Conservation (phyloP, 1,140 invertebrate genomes). For the Heliconius hewitsoni region DNA sequence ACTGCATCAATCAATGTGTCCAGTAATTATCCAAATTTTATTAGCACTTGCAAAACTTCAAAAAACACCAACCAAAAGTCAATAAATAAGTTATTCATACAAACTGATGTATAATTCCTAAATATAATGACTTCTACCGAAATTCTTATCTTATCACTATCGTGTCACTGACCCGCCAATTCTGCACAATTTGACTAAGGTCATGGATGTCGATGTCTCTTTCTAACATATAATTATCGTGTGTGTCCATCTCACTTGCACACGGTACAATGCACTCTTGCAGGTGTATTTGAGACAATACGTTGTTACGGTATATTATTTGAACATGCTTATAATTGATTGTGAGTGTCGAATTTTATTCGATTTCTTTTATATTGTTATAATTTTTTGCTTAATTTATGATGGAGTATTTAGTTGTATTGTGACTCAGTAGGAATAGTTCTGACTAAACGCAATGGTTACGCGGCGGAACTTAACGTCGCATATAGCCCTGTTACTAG, state of each 20-base stretch:
- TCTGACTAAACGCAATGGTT: background rate
- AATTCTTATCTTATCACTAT: conserved; percentile 55
- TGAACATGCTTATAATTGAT: conserved; percentile 27
- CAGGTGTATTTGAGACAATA: conserved; percentile 46
- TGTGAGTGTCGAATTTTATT: conserved; percentile 12
- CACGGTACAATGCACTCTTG: conserved; percentile 47
- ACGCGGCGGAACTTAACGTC: background rate
- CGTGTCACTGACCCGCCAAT: conserved; percentile 59
- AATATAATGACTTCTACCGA: conserved; percentile 42
- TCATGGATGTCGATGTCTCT: conserved; percentile 49
- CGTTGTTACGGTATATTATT: conserved; percentile 9
- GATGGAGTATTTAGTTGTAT: background rate
- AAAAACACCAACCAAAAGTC: background rate
- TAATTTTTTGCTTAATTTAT: conserved; percentile 4
- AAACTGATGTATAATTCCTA: background rate
- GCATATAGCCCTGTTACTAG: background rate
- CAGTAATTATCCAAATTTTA: background rate
- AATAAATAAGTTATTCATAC: background rate
- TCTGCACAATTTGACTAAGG: conserved; percentile 54
- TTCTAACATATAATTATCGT: conserved; percentile 16
- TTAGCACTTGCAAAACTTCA: background rate
- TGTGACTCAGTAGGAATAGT: background rate
- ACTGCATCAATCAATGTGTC: background rate
- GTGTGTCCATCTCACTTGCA: conserved; percentile 40
- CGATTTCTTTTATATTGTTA: conserved; percentile 9